phyloP scores from a whole-genome alignment of 2,888 invertebrate species.

The Gastrophysa polygoni region DNA sequence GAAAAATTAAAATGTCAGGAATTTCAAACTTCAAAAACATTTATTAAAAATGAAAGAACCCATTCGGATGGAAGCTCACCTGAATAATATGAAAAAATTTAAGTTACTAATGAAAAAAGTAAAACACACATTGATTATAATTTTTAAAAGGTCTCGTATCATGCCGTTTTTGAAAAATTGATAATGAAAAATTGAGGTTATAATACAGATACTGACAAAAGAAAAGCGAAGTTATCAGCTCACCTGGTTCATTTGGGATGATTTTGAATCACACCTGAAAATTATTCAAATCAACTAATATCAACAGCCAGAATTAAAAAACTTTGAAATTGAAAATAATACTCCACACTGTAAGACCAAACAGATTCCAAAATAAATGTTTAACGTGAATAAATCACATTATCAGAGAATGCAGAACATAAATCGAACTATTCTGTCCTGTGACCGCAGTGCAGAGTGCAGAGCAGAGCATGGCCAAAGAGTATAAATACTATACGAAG shows the following conservation, averaged over 20 bases:
- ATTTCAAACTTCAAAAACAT: neutral
- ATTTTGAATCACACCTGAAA: neutral
- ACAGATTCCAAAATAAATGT: too few species aligned
- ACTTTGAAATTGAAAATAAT: too few species aligned
- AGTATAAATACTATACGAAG: too few species aligned
- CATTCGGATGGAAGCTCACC: conserved; percentile 28
- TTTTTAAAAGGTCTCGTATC: conserved; percentile 43
- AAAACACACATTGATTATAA: conserved; percentile 43
- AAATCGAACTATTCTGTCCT: too few species aligned
- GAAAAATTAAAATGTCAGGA: conserved; percentile 23
- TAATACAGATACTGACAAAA: conserved; percentile 35
- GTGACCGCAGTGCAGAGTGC: too few species aligned
- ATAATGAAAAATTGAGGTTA: conserved; percentile 36
- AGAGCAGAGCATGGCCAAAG: too few species aligned
- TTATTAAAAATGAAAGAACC: too few species aligned
- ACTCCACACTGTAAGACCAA: too few species aligned
- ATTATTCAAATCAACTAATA: too few species aligned
- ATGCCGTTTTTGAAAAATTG: conserved; percentile 41
- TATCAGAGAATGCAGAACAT: too few species aligned
- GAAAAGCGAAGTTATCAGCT: conserved; percentile 21
- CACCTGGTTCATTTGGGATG: conserved; percentile 31
- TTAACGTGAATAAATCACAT: too few species aligned
- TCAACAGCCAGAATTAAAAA: too few species aligned
- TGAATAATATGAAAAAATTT: conserved; percentile 36
- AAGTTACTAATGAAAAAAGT: conserved; percentile 40